These are phyloP conservation scores for Nemoura dubitans DNA, from an alignment of 2,888 invertebrate genomes.

Conservation along the genomic window DNA sequence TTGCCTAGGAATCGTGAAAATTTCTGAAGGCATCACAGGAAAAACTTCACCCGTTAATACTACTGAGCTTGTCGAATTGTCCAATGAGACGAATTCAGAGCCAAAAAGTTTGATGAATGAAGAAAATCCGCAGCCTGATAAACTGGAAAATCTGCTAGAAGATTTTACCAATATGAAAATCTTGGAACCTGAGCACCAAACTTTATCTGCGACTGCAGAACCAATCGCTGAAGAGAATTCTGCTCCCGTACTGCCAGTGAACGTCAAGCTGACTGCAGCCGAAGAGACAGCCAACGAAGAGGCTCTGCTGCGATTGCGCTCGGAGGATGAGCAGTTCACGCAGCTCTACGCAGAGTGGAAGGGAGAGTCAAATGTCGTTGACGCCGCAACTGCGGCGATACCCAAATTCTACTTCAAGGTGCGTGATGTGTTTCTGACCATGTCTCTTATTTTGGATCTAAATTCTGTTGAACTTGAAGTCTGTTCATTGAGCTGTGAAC, in stretches of 20 bases:
- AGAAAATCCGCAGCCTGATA: not conserved
- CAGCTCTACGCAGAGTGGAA: not conserved
- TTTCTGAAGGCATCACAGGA: no score
- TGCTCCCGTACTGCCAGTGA: not conserved
- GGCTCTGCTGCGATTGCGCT: not conserved
- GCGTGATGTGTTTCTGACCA: constrained; percentile 34
- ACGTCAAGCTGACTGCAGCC: not conserved
- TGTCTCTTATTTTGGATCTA: no score
- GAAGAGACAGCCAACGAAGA: not conserved
- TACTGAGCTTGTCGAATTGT: no score
- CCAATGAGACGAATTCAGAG: not conserved
- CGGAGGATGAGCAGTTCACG: not conserved
- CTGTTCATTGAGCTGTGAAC: not conserved
- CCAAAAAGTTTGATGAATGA: not conserved
- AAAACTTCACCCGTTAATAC: no score
- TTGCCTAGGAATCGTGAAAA: no score
- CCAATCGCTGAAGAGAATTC: not conserved
- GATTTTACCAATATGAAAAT: not conserved
- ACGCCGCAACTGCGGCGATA: constrained; percentile 38
- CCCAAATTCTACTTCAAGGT: constrained; percentile 62
- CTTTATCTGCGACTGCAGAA: not conserved
- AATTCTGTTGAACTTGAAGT: no score
- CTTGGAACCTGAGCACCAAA: not conserved
- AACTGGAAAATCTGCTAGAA: not conserved
- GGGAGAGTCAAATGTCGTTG: not conserved